Conservation (phyloP, 2,113 vertebrate genomes). For the Pantherophis guttatus region DNA sequence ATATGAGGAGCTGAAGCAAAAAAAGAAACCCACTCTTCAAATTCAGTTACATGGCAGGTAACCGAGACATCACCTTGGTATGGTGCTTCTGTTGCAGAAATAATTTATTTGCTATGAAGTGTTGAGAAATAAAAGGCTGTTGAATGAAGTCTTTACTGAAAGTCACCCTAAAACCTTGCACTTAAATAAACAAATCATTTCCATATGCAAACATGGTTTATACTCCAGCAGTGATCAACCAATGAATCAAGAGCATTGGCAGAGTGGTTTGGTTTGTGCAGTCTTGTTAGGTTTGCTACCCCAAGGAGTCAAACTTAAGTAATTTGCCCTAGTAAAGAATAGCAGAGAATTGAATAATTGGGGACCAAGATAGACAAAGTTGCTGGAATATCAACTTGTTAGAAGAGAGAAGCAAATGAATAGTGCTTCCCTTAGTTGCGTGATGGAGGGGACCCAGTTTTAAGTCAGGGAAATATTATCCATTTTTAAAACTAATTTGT, state of each 20-base stretch:
- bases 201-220: background rate
- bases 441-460: background rate
- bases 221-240: background rate
- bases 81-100: background rate
- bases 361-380: background rate
- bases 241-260: background rate
- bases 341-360: background rate
- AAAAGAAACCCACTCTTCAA: constrained; percentile 81
- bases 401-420: background rate
- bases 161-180: background rate
- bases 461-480: background rate
- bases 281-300: background rate
- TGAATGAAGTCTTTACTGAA: background rate
- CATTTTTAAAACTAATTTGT: background rate
- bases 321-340: background rate
- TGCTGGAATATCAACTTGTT: background rate
- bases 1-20: constrained; percentile 89
- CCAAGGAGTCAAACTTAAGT: background rate
- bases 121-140: background rate
- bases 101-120: background rate
- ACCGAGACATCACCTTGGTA: constrained; percentile 10
- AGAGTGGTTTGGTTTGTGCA: background rate
- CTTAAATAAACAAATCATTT: background rate
- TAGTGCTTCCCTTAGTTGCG: background rate
- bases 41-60: constrained; percentile 84